Conservation (phyloP, 2,888 invertebrate genomes). For the Lasioglossum villosulum region DNA sequence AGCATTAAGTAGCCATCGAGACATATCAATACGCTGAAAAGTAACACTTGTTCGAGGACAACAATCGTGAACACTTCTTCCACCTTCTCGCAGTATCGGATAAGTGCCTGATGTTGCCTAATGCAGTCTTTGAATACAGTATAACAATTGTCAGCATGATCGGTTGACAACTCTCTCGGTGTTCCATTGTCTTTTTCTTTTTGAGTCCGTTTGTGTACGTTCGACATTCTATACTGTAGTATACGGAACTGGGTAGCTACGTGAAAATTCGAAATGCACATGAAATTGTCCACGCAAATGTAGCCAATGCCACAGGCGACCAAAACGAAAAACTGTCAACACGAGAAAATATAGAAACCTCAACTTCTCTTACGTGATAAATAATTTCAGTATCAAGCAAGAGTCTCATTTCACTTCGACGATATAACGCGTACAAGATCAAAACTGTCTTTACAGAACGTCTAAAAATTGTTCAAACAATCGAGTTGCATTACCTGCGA, state of each 20-base stretch:
- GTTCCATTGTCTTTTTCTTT: background rate
- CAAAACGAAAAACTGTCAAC: background rate
- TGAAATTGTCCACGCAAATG: slow-evolving; percentile 5
- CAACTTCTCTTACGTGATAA: background rate
- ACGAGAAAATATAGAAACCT: background rate
- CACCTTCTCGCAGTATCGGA: background rate
- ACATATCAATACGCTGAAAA: slow-evolving; percentile 3
- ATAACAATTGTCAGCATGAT: background rate
- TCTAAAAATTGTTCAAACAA: background rate
- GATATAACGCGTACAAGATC: background rate
- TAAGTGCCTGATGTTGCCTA: background rate
- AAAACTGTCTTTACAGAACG: background rate
- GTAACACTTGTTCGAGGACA: background rate
- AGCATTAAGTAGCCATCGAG: background rate
- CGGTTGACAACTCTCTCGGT: no score
- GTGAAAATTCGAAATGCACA: slow-evolving; percentile 6
- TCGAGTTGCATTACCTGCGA: slow-evolving; percentile 31
- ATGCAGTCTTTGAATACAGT: background rate
- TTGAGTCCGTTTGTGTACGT: background rate
- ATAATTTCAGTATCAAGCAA: background rate
- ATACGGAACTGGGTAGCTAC: slow-evolving; percentile 11
- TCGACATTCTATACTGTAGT: background rate
- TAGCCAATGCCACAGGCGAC: background rate
- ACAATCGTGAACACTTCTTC: background rate
- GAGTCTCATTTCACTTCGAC: no score